Percentiles rank a stretch among this genome's conserved stretches.
These are phyloP conservation scores for Osmerus eperlanus DNA, from an alignment of 2,113 vertebrate species.

Conservation along the genomic window DNA sequence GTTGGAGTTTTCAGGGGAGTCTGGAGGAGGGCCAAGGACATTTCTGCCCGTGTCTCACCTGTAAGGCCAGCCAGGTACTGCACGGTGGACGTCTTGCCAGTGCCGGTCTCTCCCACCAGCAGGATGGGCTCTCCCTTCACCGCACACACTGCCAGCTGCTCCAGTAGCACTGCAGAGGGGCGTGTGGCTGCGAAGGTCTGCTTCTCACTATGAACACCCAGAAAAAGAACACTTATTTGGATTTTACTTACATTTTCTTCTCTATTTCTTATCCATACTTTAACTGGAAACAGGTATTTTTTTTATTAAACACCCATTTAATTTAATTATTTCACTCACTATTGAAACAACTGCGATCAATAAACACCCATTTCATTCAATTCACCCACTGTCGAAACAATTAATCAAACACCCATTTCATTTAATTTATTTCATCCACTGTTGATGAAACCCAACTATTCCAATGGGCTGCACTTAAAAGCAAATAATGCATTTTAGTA, in stretches of 20 bases:
- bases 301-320: no score
- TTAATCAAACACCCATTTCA: no score
- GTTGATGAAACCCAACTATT: no score
- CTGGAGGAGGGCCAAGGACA: neutral
- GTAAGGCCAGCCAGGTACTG: slow-evolving; percentile 88
- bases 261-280: no score
- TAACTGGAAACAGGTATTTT: no score
- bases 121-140: slow-evolving; percentile 86
- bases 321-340: no score
- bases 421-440: no score
- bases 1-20: neutral
- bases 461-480: no score
- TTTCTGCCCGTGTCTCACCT: slow-evolving; percentile 66
- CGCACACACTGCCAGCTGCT: slow-evolving; percentile 89
- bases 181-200: slow-evolving; percentile 89
- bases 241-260: neutral
- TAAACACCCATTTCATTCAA: no score
- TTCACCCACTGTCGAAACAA: no score
- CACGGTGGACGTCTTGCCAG: slow-evolving; percentile 93
- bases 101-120: slow-evolving; percentile 94
- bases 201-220: neutral
- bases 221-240: neutral
- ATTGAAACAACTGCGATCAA: neutral
- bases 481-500: neutral
- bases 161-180: slow-evolving; percentile 86